Base-by-base conservation (phyloP, 2,888 invertebrate species). In the Trachelus troglodyta region DNA sequence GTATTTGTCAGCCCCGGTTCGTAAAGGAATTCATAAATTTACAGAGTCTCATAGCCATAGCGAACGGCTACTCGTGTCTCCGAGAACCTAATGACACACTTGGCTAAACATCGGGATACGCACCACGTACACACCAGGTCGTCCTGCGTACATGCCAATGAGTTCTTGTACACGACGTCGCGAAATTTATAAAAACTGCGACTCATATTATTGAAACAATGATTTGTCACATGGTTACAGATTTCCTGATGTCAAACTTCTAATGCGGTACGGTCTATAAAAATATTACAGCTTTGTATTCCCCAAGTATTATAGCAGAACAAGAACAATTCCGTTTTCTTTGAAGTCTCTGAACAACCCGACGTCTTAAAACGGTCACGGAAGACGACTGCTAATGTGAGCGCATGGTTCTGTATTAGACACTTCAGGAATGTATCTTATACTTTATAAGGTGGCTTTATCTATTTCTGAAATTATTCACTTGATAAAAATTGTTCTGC, bases 31-130 rank as follows among this genome's bases (percentile, higher is more conserved):
- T 74, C 23, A 30, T 30, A 74, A 74, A 34, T 74, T 35, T 35
- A 34, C 34, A 74, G 23, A 12, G 23, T 37, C 11, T 80, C 73
- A 69, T 77, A 75, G 69, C 75, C 69, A 77, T 74, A 75, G 73
- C 68, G 79, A 76, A 79, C 78, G 75, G 69, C 76, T 80, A 77
- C 80, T 81, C 78, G 79, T 34, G 75, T 79, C 69, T 80, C 82
- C 82, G 81, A 79, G 73, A 82, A 77, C 74, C 69, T 78, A 80
- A 75, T 83, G 84, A 82, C 82, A 82, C 83, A 81, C 82, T 85
- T 82, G 81, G 79, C 81, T 83, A 81, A 80, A 81, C 82, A 82
- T 84, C 76, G 82, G 79, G 82, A 56, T 56, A 56, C 31, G 37
- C 31, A 75, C 34, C 71, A 71, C 71, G 71, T 71, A 71, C 15